Evolutionary conservation across 2,888 invertebrate genomes (phyloP).

Genomic region (Cheilosia variabilis): DNA sequence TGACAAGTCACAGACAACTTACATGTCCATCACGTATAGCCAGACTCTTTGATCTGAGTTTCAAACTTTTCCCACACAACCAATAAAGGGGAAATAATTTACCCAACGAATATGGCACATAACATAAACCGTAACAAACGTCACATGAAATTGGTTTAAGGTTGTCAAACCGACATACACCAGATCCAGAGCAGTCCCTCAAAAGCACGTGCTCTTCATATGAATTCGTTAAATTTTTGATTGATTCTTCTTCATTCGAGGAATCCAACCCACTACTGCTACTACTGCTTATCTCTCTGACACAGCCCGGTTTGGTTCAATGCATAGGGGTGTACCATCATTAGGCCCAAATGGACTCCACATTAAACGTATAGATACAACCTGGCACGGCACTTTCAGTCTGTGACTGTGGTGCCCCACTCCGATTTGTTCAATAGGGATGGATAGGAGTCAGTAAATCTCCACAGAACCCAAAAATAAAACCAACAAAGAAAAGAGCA

Average conservation of each 20-base stretch:
- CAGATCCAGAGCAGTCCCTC: constrained; percentile 7
- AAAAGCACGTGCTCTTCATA: constrained; percentile 36
- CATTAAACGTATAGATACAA: constrained; percentile 38
- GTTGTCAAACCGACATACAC: constrained; percentile 5
- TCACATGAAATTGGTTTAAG: constrained; percentile 31
- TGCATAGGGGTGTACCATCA: constrained; percentile 58
- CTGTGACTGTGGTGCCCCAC: constrained; percentile 6
- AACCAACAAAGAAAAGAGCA: constrained; percentile 40
- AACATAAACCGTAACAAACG: constrained; percentile 31
- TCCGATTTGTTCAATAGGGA: constrained; percentile 45
- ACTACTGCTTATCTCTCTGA: constrained; percentile 54
- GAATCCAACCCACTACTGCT: constrained; percentile 13
- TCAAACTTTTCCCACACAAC: constrained; percentile 8
- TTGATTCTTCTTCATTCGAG: constrained; percentile 45
- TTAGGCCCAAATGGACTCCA: constrained; percentile 63
- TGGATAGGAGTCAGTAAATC: constrained; percentile 57
- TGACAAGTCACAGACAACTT: constrained; percentile 2
- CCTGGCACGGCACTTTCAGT: constrained; percentile 26
- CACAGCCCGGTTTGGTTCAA: constrained; percentile 57
- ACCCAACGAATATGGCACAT: constrained; percentile 3
- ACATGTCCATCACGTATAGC: constrained; percentile 20
- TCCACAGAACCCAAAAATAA: constrained; percentile 26
- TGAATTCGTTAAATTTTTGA: constrained; percentile 51
- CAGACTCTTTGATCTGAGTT: constrained; percentile 26
- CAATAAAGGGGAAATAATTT: constrained; percentile 38